Conservation (phyloP, 2,888 invertebrate genomes). For the Euspilapteryx auroguttella region DNA sequence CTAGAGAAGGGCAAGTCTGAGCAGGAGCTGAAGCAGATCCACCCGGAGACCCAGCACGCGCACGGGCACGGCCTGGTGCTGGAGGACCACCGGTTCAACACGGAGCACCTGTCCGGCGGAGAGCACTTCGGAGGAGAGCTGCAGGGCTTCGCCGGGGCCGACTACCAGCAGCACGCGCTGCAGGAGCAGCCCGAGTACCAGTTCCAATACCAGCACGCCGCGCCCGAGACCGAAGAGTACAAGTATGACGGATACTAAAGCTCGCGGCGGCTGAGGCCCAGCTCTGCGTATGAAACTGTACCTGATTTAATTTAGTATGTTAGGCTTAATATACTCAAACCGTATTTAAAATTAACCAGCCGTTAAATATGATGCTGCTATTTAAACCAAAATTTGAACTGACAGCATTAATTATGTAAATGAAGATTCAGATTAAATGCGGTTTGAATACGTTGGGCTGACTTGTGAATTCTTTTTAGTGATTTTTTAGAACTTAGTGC, state of each 20-base stretch:
- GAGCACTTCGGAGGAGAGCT: constrained; percentile 13
- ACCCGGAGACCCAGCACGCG: constrained; percentile 62
- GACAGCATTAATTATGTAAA: too few relatives aligned
- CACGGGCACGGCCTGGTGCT: constrained; percentile 63
- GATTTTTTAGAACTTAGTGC: too few relatives aligned
- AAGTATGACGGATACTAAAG: constrained; percentile 39
- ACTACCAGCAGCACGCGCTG: constrained; percentile 15
- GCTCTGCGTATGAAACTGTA: constrained; percentile 21
- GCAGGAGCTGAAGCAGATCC: constrained; percentile 60
- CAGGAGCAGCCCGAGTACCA: constrained; percentile 22
- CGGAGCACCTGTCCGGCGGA: constrained; percentile 29
- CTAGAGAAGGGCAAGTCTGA: constrained; percentile 65
- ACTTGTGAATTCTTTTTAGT: too few relatives aligned
- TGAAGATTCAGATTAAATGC: too few relatives aligned
- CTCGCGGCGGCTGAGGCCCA: constrained; percentile 12
- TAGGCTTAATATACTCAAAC: too few relatives aligned
- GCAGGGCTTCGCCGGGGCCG: constrained; percentile 1
- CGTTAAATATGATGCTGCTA: too few relatives aligned
- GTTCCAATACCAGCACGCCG: constrained; percentile 21
- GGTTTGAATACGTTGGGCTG: too few relatives aligned
- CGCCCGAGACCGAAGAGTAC: constrained; percentile 34
- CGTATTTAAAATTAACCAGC: too few relatives aligned
- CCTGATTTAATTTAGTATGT: constrained; percentile 36
- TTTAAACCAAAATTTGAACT: too few relatives aligned
- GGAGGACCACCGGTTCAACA: constrained; percentile 57